Conservation (phyloP, 1,140 invertebrate species). For the Panulirus ornatus region DNA sequence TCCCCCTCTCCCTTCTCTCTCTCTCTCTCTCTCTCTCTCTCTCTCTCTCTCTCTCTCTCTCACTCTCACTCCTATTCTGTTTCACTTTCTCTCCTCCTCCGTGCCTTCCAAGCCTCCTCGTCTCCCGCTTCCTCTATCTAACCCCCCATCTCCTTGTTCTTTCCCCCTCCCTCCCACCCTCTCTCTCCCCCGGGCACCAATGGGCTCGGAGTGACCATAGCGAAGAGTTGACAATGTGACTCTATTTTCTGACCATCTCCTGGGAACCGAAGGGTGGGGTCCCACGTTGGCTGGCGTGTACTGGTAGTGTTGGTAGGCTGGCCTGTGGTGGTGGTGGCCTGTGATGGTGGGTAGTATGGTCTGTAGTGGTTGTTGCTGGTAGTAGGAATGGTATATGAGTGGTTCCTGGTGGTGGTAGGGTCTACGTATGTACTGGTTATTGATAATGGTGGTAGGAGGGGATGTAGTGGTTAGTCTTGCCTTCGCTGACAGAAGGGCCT, state of each 20-base stretch:
- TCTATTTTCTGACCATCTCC: conserved; percentile 43
- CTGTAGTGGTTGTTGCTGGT: neutral
- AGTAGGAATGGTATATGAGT: neutral
- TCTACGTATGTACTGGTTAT: too few species aligned
- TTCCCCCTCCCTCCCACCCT: neutral
- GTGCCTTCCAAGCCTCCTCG: neutral
- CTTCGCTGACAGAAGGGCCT: too few species aligned
- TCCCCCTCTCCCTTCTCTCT: neutral
- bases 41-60: neutral
- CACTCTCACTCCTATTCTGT: neutral
- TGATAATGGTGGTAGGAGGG: neutral
- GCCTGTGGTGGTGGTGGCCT: neutral
- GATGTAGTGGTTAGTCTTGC: neutral
- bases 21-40: neutral
- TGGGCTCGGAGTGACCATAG: conserved; percentile 16
- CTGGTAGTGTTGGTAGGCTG: neutral
- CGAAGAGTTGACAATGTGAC: conserved; percentile 37
- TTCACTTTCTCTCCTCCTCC: neutral
- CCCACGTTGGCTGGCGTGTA: neutral
- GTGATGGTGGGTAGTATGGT: too few species aligned
- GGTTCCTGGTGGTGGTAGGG: too few species aligned
- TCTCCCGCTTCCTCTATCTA: neutral
- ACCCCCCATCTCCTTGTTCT: neutral
- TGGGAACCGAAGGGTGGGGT: neutral
- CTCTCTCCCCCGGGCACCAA: neutral